Conservation (phyloP, 1,140 invertebrate species). For the Sesamia nonagrioides region DNA sequence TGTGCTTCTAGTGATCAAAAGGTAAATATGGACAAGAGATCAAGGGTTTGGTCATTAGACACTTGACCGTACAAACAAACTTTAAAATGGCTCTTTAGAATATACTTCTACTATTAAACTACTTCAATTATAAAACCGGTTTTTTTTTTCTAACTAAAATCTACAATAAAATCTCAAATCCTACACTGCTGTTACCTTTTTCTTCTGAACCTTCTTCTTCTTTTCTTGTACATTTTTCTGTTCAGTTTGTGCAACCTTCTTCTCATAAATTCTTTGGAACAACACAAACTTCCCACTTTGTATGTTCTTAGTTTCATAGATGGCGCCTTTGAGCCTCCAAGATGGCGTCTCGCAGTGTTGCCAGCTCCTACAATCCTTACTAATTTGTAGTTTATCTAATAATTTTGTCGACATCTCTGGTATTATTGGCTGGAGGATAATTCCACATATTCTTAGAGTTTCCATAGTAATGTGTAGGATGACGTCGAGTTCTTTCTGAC, state of each 20-base stretch:
- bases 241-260: slow-evolving; percentile 59
- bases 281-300: slow-evolving; percentile 79
- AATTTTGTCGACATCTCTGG: slow-evolving; percentile 91
- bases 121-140: slow-evolving; percentile 27
- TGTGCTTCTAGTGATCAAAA: too few species aligned
- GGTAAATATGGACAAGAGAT: too few species aligned
- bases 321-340: slow-evolving; percentile 72
- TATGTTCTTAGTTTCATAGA: slow-evolving; percentile 74
- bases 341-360: slow-evolving; percentile 70
- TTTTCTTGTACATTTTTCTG: neutral
- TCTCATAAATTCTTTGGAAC: slow-evolving; percentile 80
- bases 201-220: slow-evolving; percentile 56
- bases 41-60: too few species aligned
- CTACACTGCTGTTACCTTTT: slow-evolving; percentile 62
- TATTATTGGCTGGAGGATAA: slow-evolving; percentile 95
- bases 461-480: slow-evolving; percentile 95
- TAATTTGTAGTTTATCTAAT: slow-evolving; percentile 90
- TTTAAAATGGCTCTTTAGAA: neutral
- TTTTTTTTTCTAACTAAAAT: neutral
- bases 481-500: slow-evolving; percentile 89
- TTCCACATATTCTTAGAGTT: slow-evolving; percentile 92
- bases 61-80: neutral
- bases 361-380: slow-evolving; percentile 68
- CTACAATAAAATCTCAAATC: neutral
- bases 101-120: neutral